These are phyloP conservation scores for Baryphthengus martii DNA, from an alignment of 2,113 vertebrate genomes.

Conservation along the genomic window DNA sequence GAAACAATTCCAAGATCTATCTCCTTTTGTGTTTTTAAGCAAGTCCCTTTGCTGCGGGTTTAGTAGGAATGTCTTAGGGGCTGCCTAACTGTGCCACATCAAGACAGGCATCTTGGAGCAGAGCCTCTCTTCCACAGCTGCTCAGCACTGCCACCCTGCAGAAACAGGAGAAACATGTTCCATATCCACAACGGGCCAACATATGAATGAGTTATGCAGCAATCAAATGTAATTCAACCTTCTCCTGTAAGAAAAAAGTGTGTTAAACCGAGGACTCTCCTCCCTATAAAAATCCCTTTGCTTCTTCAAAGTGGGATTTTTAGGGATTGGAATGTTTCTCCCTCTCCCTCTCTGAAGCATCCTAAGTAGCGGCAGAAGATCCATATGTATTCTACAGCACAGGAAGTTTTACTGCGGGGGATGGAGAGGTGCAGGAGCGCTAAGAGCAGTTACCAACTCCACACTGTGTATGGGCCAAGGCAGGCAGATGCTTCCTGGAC, in stretches of 20 bases:
- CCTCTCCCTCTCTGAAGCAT: neutral
- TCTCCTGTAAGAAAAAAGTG: neutral
- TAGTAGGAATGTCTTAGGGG: neutral
- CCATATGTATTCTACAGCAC: neutral
- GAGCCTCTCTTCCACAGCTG: neutral
- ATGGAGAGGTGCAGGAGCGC: neutral
- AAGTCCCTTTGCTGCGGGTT: neutral
- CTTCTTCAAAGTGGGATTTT: neutral
- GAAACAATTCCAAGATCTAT: neutral
- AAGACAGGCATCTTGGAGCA: neutral
- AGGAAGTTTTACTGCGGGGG: neutral
- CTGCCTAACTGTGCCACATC: neutral
- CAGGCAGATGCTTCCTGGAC: neutral
- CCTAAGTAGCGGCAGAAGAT: neutral
- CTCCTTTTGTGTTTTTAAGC: neutral
- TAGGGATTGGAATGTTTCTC: neutral
- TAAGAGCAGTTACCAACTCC: neutral
- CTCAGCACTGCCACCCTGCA: neutral
- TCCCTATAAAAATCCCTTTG: neutral
- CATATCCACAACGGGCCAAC: neutral
- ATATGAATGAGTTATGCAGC: neutral
- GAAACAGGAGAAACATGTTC: neutral
- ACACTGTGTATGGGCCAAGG: accelerated
- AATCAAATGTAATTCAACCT: neutral
- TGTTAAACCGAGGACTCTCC: neutral